Percentiles rank a stretch among this genome's conserved stretches.
phyloP scores from a whole-genome alignment of 2,113 vertebrate species.

The Prinia subflava region DNA sequence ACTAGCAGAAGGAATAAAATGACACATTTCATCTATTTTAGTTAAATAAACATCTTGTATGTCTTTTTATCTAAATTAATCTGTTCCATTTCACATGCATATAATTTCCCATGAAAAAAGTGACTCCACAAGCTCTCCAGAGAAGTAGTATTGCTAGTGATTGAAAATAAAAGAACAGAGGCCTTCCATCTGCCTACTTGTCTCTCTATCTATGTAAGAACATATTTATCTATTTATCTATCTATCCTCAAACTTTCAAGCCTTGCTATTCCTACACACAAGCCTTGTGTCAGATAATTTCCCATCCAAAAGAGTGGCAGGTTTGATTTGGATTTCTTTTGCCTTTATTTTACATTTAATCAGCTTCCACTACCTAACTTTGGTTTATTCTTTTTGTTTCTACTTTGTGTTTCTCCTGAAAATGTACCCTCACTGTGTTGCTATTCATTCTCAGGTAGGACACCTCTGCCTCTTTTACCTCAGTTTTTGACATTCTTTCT shows the following conservation, averaged over 20 bases:
- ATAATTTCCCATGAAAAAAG: not conserved
- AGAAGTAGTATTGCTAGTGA: not conserved
- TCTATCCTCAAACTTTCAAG: not conserved
- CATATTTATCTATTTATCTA: not conserved
- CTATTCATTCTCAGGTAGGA: not conserved
- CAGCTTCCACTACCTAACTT: not conserved
- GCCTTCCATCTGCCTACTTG: not conserved
- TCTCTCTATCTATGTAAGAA: not conserved
- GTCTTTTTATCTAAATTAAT: not conserved
- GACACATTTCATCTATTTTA: not conserved
- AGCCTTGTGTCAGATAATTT: not conserved
- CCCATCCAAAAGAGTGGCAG: not conserved
- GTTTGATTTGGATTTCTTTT: not conserved
- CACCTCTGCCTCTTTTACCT: not conserved
- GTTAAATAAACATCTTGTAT: not conserved
- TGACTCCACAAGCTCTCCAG: not conserved
- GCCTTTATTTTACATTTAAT: not conserved
- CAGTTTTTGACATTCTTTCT: not conserved
- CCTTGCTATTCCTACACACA: not conserved
- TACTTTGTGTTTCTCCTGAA: not conserved
- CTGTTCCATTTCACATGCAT: not conserved
- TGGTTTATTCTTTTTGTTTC: not conserved
- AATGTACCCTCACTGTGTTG: not conserved
- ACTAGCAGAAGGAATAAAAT: constrained; percentile 12
- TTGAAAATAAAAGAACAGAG: not conserved